phyloP scores from a whole-genome alignment of 2,113 vertebrate species.

The Haplotaxodon microlepis region DNA sequence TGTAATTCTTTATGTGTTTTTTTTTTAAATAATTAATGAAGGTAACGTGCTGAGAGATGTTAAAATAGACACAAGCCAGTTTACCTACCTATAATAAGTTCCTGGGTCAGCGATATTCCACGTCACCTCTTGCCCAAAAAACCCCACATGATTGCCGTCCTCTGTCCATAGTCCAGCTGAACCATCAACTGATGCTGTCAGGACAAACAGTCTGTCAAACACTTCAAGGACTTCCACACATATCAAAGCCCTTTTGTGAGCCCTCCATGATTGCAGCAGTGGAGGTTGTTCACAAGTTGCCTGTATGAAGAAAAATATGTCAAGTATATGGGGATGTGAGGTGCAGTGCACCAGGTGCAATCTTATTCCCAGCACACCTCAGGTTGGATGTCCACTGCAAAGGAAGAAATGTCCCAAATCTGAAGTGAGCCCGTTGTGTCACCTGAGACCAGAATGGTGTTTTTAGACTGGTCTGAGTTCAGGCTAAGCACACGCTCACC shows the following conservation, averaged over 20 bases:
- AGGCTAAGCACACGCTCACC: slow-evolving; percentile 39
- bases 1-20: neutral
- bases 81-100: slow-evolving; percentile 25
- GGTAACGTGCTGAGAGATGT: neutral
- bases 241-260: slow-evolving; percentile 16
- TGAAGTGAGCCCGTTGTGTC: slow-evolving; percentile 52
- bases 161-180: slow-evolving; percentile 48
- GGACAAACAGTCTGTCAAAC: slow-evolving; percentile 13
- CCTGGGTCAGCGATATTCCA: slow-evolving; percentile 42
- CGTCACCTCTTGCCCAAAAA: slow-evolving; percentile 41
- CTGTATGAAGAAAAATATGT: neutral
- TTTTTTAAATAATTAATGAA: neutral
- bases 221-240: slow-evolving; percentile 32
- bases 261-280: slow-evolving; percentile 44
- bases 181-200: slow-evolving; percentile 39
- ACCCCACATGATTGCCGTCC: slow-evolving; percentile 31
- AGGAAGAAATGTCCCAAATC: slow-evolving; percentile 59
- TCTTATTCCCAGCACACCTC: slow-evolving; percentile 2
- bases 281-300: neutral
- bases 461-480: slow-evolving; percentile 43
- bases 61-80: neutral
- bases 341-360: neutral
- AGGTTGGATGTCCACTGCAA: neutral
- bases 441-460: slow-evolving; percentile 60
- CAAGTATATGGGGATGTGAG: neutral